phyloP scores from a whole-genome alignment of 2,797 vertebrate species.

The Brotula barbata region DNA sequence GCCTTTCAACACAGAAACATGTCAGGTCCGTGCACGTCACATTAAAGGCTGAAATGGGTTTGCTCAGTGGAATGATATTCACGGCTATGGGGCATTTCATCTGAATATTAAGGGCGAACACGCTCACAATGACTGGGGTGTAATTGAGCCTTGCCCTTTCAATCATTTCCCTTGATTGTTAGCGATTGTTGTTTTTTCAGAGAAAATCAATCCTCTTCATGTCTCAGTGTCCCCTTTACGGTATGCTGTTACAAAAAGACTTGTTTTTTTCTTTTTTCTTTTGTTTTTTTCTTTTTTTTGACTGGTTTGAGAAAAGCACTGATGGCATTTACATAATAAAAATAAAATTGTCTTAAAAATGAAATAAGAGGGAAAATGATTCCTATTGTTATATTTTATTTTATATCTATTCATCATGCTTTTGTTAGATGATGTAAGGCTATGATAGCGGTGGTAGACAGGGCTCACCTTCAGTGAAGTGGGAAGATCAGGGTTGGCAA shows the following conservation, averaged over 20 bases:
- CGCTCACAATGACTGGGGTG: constrained; percentile 3
- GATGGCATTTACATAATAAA: constrained; percentile 28
- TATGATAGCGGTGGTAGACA: constrained; percentile 10
- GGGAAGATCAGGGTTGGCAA: constrained; percentile 69
- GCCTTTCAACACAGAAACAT: constrained; percentile 23
- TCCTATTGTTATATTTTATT: neutral
- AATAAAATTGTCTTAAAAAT: neutral
- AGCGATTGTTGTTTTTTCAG: constrained; percentile 4
- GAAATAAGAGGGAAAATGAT: neutral
- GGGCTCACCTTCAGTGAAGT: constrained; percentile 86
- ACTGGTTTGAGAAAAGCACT: constrained; percentile 31
- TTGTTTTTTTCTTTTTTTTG: too few species aligned
- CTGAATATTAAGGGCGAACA: neutral
- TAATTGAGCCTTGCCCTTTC: constrained; percentile 22
- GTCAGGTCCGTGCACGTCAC: constrained; percentile 11
- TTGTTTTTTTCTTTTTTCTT: too few species aligned
- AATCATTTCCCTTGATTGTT: constrained; percentile 16
- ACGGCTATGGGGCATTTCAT: neutral
- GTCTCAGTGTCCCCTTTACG: constrained; percentile 25
- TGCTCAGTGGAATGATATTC: neutral
- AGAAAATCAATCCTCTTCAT: constrained; percentile 44
- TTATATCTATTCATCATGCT: neutral
- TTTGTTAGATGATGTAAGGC: too few species aligned
- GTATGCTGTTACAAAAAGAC: constrained; percentile 25
- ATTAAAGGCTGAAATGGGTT: constrained; percentile 10